These are phyloP conservation scores for Smithornis capensis DNA, from an alignment of 2,113 vertebrate species.

Conservation along the genomic window DNA sequence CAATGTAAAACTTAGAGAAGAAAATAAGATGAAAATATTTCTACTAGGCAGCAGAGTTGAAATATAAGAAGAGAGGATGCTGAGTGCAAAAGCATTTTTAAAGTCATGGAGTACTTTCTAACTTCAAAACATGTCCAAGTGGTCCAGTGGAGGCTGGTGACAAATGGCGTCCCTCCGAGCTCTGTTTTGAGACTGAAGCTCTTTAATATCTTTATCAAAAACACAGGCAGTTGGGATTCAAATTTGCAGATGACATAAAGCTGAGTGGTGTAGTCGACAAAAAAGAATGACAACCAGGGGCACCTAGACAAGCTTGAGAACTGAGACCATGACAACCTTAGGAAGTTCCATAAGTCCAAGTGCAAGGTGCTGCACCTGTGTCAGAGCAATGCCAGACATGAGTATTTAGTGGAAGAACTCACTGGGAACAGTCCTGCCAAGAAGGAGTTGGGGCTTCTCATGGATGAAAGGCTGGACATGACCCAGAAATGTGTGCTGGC, in stretches of 20 bases:
- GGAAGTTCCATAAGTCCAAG: not conserved
- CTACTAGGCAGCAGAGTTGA: not conserved
- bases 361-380: too few species aligned
- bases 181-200: not conserved
- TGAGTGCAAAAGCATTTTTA: not conserved
- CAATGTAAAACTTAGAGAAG: not conserved
- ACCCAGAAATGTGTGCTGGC: rapidly evolving
- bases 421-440: not conserved
- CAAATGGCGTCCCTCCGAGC: not conserved
- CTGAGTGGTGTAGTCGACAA: not conserved
- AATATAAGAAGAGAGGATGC: not conserved
- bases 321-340: not conserved
- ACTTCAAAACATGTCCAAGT: not conserved
- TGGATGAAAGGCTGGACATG: not conserved
- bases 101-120: not conserved
- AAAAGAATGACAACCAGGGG: not conserved
- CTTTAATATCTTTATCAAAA: not conserved
- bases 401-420: not conserved
- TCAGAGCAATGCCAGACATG: not conserved
- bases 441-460: not conserved
- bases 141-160: not conserved
- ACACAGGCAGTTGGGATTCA: not conserved
- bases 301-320: not conserved
- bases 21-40: not conserved
- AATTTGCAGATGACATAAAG: not conserved